Evolutionary conservation across 2,797 vertebrate genomes (phyloP).

Genomic region (Ceryle rudis): DNA sequence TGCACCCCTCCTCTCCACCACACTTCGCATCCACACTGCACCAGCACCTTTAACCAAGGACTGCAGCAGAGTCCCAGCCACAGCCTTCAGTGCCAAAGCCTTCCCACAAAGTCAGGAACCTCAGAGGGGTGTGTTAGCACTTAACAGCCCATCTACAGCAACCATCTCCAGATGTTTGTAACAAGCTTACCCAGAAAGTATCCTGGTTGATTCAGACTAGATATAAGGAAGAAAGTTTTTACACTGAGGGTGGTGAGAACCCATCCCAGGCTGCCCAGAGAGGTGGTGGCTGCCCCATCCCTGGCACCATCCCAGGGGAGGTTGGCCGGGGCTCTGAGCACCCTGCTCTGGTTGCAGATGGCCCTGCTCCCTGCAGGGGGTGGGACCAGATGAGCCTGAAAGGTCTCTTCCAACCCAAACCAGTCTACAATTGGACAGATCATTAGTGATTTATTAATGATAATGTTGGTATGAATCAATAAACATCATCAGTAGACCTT

Average conservation of each 20-base stretch:
- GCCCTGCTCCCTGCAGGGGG: too few species aligned
- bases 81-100: neutral
- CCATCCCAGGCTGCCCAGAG: too few species aligned
- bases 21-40: neutral
- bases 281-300: too few species aligned
- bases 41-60: neutral
- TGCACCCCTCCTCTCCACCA: neutral
- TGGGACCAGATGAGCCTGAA: too few species aligned
- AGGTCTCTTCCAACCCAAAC: neutral
- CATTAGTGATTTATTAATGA: neutral
- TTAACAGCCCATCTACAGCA: neutral
- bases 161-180: neutral
- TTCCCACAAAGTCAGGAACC: neutral
- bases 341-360: neutral
- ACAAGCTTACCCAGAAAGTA: neutral
- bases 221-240: too few species aligned
- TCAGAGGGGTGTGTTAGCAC: neutral
- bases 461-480: neutral
- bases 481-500: neutral
- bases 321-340: neutral
- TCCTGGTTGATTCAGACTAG: neutral
- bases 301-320: neutral
- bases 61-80: neutral
- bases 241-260: too few species aligned
- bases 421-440: neutral